These are phyloP conservation scores for Peucedramus taeniatus DNA, from an alignment of 2,113 vertebrate species.

Conservation along the genomic window DNA sequence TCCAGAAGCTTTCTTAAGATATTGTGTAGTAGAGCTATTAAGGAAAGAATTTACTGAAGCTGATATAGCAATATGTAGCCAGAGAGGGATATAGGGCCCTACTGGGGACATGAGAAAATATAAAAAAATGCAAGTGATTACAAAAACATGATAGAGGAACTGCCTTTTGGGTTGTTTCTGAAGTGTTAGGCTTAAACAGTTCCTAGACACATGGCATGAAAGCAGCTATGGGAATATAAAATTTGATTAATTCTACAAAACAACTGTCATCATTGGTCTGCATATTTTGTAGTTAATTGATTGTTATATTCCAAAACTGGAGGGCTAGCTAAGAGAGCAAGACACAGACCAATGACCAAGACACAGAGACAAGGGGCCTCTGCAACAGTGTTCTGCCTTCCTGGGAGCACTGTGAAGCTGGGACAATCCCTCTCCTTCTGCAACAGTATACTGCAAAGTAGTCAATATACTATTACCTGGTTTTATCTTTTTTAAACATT, in stretches of 20 bases:
- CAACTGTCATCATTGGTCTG: not conserved
- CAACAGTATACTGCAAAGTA: not conserved
- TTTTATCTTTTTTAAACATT: not conserved
- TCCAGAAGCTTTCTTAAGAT: not conserved
- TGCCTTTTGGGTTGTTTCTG: not conserved
- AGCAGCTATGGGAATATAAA: not conserved
- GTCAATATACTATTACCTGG: not conserved
- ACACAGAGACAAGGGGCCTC: not conserved
- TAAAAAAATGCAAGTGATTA: not conserved
- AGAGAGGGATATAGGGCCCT: not conserved
- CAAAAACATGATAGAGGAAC: not conserved
- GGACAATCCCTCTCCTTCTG: not conserved
- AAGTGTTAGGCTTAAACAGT: not conserved
- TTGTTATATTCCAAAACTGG: not conserved
- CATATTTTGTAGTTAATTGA: not conserved
- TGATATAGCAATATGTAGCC: not conserved
- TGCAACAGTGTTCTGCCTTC: not conserved
- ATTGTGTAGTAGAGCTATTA: not conserved
- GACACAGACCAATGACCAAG: not conserved
- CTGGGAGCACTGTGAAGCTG: not conserved
- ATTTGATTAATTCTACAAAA: not conserved
- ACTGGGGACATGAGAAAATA: not conserved
- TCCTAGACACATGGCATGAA: not conserved
- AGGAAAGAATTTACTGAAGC: not conserved
- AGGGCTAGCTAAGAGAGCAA: not conserved